Evolutionary conservation across 2,888 invertebrate genomes (phyloP), one percentile per base, ranked within the genome.

Genomic region (Microctonus brassicae): DNA sequence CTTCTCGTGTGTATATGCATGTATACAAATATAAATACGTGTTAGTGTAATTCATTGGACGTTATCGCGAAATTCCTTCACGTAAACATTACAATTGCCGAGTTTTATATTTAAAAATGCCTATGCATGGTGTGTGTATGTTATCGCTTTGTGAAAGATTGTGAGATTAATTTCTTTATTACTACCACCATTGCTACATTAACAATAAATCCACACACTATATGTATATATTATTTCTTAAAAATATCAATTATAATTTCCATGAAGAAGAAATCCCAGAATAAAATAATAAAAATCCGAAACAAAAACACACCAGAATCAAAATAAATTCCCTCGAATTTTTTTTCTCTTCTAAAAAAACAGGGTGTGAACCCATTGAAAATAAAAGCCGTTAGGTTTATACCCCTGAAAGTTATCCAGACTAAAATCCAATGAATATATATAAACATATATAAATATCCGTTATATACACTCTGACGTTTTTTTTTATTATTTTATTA

Each of bases 341-440:
- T n/a, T n/a, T n/a, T n/a, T n/a, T n/a, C n/a, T n/a, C n/a, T n/a
- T n/a, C n/a, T n/a, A n/a, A n/a, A n/a, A n/a, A 47, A 39, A 39
- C 10, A 39, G 24, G 26, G 39, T 42, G 22, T 2, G 24, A 39
- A 62, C 26, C 62, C 11, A 47, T 26, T 39, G 29, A 22, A 1
- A 24, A n/a, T n/a, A n/a, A 42, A 13, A 24, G 26, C 20, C 42
- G 20, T 39, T 52, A 39, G 42, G 10, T 6, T 24, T n/a, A 39
- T 42, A n/a, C 13, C 13, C 13, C n/a, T 42, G 5, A 10, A 53
- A 29, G 17, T 34, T 47, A 22, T 55, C 29, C 33, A 34, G 13
- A 55, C n/a, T 11, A 29, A 39, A 62, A 62, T 62, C 42, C 11
- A 47, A 62, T 62, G 47, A 24, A 17, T 47, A n/a, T n/a, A n/a